These are phyloP conservation scores for Nixonia krombeini DNA, from an alignment of 1,140 invertebrate species.

Conservation along the genomic window DNA sequence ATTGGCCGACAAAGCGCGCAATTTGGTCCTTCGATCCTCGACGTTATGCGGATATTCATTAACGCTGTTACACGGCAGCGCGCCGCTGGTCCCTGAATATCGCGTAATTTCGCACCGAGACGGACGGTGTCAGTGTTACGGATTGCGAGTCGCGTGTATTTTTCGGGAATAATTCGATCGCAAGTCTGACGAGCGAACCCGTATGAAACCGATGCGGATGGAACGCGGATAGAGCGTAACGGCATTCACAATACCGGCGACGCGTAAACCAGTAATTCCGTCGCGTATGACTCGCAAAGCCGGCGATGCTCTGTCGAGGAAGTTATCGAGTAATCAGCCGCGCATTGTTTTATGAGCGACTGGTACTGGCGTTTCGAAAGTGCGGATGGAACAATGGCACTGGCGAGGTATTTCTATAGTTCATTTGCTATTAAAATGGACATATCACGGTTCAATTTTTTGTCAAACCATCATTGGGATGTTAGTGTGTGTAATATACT, in stretches of 20 bases:
- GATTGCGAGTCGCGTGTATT: constrained; percentile 21
- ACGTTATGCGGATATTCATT: too few relatives aligned
- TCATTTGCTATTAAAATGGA: too few relatives aligned
- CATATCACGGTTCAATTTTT: too few relatives aligned
- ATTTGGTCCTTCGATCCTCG: too few relatives aligned
- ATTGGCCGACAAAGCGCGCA: too few relatives aligned
- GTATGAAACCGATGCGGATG: constrained; percentile 46
- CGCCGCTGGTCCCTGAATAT: constrained; percentile 17
- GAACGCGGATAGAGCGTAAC: constrained; percentile 38
- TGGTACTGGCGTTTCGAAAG: too few relatives aligned
- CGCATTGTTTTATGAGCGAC: constrained; percentile 69
- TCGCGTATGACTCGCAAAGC: constrained; percentile 43
- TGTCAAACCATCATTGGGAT: too few relatives aligned
- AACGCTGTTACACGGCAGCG: not conserved
- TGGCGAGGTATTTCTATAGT: too few relatives aligned
- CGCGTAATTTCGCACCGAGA: constrained; percentile 25
- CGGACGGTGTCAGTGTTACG: constrained; percentile 13
- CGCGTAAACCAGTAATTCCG: constrained; percentile 46
- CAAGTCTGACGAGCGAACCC: constrained; percentile 44
- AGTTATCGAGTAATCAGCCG: constrained; percentile 67
- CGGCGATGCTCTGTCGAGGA: too few relatives aligned
- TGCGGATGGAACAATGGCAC: too few relatives aligned
- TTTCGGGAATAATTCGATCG: constrained; percentile 47
- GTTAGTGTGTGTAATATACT: too few relatives aligned
- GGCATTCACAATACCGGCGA: constrained; percentile 42